A percentile compares a stretch with the other conserved stretches of the same genome.
Evolutionary conservation across 2,113 vertebrate genomes (phyloP).

Genomic region (Aleadryas rufinucha): DNA sequence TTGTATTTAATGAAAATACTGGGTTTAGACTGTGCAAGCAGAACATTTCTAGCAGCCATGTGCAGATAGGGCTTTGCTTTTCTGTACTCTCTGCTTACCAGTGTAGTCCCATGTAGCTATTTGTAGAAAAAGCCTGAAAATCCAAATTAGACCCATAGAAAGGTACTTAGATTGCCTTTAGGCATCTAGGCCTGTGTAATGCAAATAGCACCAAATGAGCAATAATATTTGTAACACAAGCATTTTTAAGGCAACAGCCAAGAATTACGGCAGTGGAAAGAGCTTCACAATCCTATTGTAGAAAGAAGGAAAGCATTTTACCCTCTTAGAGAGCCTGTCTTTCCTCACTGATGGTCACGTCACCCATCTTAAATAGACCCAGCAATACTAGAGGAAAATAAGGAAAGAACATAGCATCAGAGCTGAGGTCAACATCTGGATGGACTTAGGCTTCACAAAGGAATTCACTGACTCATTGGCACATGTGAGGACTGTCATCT

Average conservation of each 20-base stretch:
- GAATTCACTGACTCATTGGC: conserved; percentile 62
- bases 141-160: background rate
- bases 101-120: background rate
- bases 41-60: background rate
- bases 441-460: conserved; percentile 52
- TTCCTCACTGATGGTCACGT: conserved; percentile 25
- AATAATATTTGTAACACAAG: conserved; percentile 6
- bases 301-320: background rate
- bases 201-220: background rate
- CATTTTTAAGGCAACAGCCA: background rate
- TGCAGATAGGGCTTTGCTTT: background rate
- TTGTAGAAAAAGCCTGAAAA: background rate
- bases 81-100: background rate
- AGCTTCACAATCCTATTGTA: background rate
- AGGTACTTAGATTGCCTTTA: background rate
- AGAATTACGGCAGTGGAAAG: background rate
- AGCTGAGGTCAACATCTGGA: conserved; percentile 63
- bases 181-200: background rate
- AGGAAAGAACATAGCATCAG: conserved; percentile 21
- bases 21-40: background rate
- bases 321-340: background rate
- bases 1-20: background rate
- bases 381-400: conserved; percentile 22
- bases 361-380: conserved; percentile 18
- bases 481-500: conserved; percentile 56